A percentile compares a stretch with the other conserved stretches of the same genome.
phyloP scores from a whole-genome alignment of 2,113 vertebrate species.

The Chinchilla lanigera region DNA sequence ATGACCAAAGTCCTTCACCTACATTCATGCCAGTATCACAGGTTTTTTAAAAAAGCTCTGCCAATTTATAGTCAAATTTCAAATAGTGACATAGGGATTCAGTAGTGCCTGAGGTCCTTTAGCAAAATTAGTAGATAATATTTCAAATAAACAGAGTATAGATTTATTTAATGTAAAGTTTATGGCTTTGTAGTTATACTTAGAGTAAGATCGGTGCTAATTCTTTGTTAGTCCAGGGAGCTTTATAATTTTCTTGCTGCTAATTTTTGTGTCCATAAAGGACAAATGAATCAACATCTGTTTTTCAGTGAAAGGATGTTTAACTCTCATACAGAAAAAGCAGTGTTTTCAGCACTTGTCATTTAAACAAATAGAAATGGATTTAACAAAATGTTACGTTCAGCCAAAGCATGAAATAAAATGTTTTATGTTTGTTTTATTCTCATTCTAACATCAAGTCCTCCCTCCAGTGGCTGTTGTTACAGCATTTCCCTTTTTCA shows the following conservation, averaged over 20 bases:
- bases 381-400: conserved; percentile 76
- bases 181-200: conserved; percentile 7
- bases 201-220: conserved; percentile 58
- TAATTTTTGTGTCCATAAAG: conserved; percentile 73
- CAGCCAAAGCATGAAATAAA: conserved; percentile 71
- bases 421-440: conserved; percentile 73
- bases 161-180: conserved; percentile 48
- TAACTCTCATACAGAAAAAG: conserved; percentile 69
- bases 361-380: conserved; percentile 78
- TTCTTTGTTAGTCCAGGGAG: conserved; percentile 49
- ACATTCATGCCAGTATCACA: not conserved
- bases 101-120: not conserved
- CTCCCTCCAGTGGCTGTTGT: conserved; percentile 84
- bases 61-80: conserved; percentile 17
- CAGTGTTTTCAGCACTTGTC: conserved; percentile 77
- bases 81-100: conserved; percentile 15
- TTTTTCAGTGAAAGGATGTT: conserved; percentile 73
- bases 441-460: conserved; percentile 79
- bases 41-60: not conserved
- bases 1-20: not conserved
- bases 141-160: conserved; percentile 34
- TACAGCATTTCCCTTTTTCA: conserved; percentile 69
- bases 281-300: conserved; percentile 68
- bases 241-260: conserved; percentile 69
- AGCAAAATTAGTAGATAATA: not conserved